Evolutionary conservation across 2,113 vertebrate genomes (phyloP).

Genomic region (Sylvietta virens): DNA sequence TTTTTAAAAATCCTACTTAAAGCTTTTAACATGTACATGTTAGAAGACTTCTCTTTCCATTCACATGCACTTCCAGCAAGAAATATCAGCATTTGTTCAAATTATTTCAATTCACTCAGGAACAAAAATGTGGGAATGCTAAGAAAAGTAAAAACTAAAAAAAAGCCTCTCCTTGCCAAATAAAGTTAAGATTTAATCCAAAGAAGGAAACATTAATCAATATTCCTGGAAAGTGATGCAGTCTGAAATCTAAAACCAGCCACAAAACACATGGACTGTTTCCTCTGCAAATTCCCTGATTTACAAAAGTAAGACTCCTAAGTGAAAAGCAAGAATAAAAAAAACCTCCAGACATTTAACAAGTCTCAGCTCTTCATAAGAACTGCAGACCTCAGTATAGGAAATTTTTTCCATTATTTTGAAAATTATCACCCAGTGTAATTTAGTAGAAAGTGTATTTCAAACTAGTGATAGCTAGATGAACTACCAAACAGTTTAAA

Average conservation of each 20-base stretch:
- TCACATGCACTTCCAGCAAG: not conserved
- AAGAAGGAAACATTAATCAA: not conserved
- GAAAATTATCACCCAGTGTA: not conserved
- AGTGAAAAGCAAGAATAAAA: not conserved
- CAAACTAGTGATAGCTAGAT: not conserved
- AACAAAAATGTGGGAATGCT: not conserved
- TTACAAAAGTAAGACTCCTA: not conserved
- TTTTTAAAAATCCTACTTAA: not conserved
- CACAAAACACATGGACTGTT: not conserved
- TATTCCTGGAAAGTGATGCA: not conserved
- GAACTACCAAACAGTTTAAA: not conserved
- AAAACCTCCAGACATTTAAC: not conserved
- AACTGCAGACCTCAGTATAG: not conserved
- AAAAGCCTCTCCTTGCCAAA: not conserved
- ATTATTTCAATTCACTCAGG: not conserved
- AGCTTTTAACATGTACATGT: not conserved
- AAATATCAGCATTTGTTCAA: not conserved
- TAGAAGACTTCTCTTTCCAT: not conserved
- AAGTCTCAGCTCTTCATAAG: not conserved
- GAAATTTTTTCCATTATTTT: not conserved
- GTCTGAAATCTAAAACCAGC: not conserved
- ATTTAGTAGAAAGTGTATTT: not conserved
- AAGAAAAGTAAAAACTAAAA: not conserved
- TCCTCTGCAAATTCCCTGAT: not conserved
- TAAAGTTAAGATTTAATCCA: not conserved